Conservation (phyloP, 2,113 vertebrate species). For the Stictonetta naevosa region DNA sequence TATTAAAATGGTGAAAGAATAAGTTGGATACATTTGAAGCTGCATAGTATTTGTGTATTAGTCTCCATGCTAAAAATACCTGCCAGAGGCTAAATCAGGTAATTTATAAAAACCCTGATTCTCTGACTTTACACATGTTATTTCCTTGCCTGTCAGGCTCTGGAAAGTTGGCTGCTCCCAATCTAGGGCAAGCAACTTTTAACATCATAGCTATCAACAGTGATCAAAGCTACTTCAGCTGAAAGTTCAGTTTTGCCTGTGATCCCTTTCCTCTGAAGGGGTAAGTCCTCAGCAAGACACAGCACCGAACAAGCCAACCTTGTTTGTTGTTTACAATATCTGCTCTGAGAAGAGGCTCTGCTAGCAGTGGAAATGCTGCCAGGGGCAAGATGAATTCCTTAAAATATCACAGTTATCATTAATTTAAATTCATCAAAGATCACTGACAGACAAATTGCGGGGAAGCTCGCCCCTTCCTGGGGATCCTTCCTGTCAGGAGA, state of each 20-base stretch:
- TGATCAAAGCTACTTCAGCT: conserved; percentile 20
- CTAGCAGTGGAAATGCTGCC: neutral
- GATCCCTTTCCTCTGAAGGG: neutral
- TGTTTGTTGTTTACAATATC: neutral
- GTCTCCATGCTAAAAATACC: neutral
- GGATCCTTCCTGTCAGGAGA: neutral
- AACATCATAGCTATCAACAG: neutral
- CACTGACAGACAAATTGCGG: neutral
- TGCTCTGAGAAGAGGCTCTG: neutral
- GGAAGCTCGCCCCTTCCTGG: neutral
- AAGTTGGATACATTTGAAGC: neutral
- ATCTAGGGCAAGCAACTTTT: neutral
- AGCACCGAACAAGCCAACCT: neutral
- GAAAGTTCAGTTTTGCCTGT: neutral
- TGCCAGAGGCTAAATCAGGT: neutral
- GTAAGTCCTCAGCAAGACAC: neutral
- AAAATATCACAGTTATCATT: conserved; percentile 21
- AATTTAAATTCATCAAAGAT: neutral
- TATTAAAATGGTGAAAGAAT: neutral
- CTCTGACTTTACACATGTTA: neutral
- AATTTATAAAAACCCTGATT: neutral
- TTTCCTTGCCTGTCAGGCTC: neutral
- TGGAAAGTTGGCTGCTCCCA: neutral
- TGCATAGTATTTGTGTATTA: neutral
- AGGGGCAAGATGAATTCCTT: neutral